These are phyloP conservation scores for Cerastis leucographa DNA, from an alignment of 2,888 invertebrate species.

Conservation along the genomic window DNA sequence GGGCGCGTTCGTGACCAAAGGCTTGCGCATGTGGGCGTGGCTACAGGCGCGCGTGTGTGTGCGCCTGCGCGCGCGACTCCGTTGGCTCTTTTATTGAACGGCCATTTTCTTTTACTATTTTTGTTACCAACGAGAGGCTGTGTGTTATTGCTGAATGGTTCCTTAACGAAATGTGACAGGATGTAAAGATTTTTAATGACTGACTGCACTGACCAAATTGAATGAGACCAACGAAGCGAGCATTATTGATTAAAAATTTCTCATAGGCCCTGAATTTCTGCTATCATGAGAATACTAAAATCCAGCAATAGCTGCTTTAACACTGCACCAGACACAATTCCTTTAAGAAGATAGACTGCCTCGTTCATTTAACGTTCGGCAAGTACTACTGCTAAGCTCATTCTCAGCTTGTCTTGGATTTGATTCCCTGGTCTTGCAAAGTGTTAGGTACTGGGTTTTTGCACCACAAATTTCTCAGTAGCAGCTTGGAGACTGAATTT, in stretches of 20 bases:
- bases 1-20: conserved; percentile 84
- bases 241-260: background rate
- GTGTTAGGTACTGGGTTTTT: too few relatives aligned
- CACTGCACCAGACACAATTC: background rate
- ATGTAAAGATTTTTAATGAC: conserved; percentile 12
- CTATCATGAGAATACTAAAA: background rate
- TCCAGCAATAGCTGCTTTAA: background rate
- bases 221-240: background rate
- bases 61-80: conserved; percentile 74
- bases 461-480: background rate
- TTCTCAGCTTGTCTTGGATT: background rate
- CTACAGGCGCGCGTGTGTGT: conserved; percentile 70
- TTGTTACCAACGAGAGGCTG: conserved; percentile 41
- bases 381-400: background rate
- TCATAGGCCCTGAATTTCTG: background rate
- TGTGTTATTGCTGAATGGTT: conserved; percentile 41
- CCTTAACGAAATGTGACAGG: conserved; percentile 37
- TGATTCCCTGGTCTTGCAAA: background rate
- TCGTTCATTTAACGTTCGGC: background rate
- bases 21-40: conserved; percentile 80
- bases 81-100: conserved; percentile 68
- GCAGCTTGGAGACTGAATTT: background rate
- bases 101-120: conserved; percentile 50
- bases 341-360: background rate
- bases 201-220: background rate